phyloP scores from a whole-genome alignment of 2,888 invertebrate genomes.

The Entomobrya multifasciata region DNA sequence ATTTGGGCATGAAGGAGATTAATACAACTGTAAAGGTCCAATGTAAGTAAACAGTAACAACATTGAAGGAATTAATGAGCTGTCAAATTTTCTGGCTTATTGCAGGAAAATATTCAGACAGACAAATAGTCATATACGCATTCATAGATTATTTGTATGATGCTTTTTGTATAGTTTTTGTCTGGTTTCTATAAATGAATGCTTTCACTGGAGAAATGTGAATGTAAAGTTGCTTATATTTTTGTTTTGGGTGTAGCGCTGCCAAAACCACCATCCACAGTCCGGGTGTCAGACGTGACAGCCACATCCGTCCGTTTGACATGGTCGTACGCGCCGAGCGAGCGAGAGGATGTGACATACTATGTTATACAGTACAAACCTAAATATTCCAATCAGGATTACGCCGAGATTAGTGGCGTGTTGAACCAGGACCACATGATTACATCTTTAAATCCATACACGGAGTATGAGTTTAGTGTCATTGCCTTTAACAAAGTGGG shows the following conservation, averaged over 20 bases:
- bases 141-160: not conserved
- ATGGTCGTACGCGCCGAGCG: conserved; percentile 93
- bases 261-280: conserved; percentile 94
- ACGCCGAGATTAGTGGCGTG: conserved; percentile 95
- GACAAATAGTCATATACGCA: too few species aligned
- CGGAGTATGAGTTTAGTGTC: conserved; percentile 97
- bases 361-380: conserved; percentile 98
- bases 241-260: conserved; percentile 85
- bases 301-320: conserved; percentile 95
- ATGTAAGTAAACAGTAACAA: conserved; percentile 85
- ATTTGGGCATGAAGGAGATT: conserved; percentile 94
- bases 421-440: conserved; percentile 96
- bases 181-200: not conserved
- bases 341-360: conserved; percentile 92
- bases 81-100: conserved; percentile 35
- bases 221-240: too few species aligned
- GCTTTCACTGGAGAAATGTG: too few species aligned
- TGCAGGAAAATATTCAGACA: not conserved
- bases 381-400: conserved; percentile 94
- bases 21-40: conserved; percentile 96
- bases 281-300: conserved; percentile 95
- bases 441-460: conserved; percentile 94
- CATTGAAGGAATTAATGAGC: conserved; percentile 54
- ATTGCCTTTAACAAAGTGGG: conserved; percentile 97
- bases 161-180: not conserved